These are phyloP conservation scores for Polyodon spathula DNA, from an alignment of 2,113 vertebrate species.

Conservation along the genomic window DNA sequence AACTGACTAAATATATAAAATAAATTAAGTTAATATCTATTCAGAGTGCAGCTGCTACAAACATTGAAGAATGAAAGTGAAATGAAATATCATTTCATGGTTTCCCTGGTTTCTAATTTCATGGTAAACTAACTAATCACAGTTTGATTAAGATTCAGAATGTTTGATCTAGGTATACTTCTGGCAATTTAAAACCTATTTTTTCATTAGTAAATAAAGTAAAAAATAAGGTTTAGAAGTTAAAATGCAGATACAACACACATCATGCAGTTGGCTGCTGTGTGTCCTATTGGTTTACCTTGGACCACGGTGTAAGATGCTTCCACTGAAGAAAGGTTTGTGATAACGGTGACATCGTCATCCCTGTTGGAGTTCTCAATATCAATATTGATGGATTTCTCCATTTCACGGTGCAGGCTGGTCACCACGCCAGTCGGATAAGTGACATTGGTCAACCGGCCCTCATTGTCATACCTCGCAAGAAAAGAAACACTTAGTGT, in stretches of 20 bases:
- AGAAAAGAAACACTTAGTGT: not conserved
- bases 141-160: too few species aligned
- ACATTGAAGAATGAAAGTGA: too few species aligned
- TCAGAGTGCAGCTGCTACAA: too few species aligned
- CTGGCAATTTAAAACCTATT: too few species aligned
- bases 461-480: constrained; percentile 90
- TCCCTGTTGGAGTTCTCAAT: constrained; percentile 96
- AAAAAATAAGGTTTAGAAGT: too few species aligned
- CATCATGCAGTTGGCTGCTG: not conserved
- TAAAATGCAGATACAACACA: not conserved
- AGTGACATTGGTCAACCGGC: constrained; percentile 92
- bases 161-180: too few species aligned
- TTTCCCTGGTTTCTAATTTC: too few species aligned
- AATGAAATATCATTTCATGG: too few species aligned
- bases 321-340: constrained; percentile 95
- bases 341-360: constrained; percentile 94
- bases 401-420: constrained; percentile 94
- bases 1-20: too few species aligned
- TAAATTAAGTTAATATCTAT: too few species aligned
- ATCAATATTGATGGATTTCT: constrained; percentile 96
- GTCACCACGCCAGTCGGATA: constrained; percentile 95
- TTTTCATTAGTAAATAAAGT: too few species aligned
- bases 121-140: too few species aligned
- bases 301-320: constrained; percentile 96
- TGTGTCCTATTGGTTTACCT: constrained; percentile 55